Evolutionary conservation across 2,797 vertebrate genomes (phyloP).

Genomic region (Helarctos malayanus): DNA sequence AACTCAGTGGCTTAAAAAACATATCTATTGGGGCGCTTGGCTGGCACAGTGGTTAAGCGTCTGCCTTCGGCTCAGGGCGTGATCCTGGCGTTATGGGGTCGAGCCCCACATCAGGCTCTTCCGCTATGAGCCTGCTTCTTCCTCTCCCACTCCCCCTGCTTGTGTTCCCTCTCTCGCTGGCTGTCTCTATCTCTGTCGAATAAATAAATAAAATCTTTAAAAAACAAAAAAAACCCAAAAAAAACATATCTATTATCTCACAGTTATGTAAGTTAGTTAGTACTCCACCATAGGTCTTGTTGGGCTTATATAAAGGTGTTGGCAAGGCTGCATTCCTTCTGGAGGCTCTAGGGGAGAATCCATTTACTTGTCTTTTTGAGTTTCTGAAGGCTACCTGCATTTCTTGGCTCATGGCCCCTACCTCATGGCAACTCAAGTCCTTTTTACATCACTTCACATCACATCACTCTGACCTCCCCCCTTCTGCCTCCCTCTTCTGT

Average conservation of each 20-base stretch:
- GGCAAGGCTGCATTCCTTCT: background rate
- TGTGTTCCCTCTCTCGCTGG: too few species aligned
- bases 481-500: background rate
- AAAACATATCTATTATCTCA: background rate
- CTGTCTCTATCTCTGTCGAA: too few species aligned
- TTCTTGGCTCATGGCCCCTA: background rate
- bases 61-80: too few species aligned
- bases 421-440: background rate
- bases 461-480: background rate
- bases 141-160: too few species aligned
- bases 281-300: background rate
- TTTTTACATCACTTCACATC: background rate
- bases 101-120: too few species aligned
- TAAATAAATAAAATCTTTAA: too few species aligned
- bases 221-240: background rate
- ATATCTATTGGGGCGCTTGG: background rate
- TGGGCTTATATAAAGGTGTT: background rate
- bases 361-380: background rate
- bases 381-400: background rate
- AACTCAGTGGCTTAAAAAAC: background rate
- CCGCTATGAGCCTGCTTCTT: too few species aligned
- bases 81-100: too few species aligned
- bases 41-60: too few species aligned
- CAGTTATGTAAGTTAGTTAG: background rate
- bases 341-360: background rate